phyloP scores from a whole-genome alignment of 2,797 vertebrate species.

The Rhinophrynus dorsalis region DNA sequence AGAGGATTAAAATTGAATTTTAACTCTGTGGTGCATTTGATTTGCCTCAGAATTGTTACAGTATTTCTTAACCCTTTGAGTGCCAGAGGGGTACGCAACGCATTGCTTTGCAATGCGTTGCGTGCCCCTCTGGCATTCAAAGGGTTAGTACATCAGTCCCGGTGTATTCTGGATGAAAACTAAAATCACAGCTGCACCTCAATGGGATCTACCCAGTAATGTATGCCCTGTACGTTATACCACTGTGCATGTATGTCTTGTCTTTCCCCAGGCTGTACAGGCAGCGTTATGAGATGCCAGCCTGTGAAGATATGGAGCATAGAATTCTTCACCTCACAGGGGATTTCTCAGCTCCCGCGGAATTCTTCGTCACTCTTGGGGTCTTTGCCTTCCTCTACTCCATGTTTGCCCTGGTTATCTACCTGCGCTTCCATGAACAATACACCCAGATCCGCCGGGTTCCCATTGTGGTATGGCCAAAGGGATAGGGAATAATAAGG shows the following conservation, averaged over 20 bases:
- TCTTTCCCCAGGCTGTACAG: slow-evolving; percentile 73
- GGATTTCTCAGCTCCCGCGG: slow-evolving; percentile 79
- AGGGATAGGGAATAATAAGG: too few species aligned
- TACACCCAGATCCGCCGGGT: slow-evolving; percentile 77
- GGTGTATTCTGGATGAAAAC: too few species aligned
- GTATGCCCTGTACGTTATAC: not conserved
- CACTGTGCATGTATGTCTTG: not conserved
- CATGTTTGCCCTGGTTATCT: slow-evolving; percentile 80
- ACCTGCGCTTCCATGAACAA: slow-evolving; percentile 83
- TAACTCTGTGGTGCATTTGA: too few species aligned
- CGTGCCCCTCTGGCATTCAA: too few species aligned
- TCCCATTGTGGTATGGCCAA: slow-evolving; percentile 75
- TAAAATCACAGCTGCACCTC: too few species aligned
- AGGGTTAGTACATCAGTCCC: too few species aligned
- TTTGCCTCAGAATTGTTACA: too few species aligned
- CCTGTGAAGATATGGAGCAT: slow-evolving; percentile 59
- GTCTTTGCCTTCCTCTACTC: slow-evolving; percentile 88
- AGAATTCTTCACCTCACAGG: slow-evolving; percentile 69
- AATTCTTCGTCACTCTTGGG: slow-evolving; percentile 87
- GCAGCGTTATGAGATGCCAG: slow-evolving; percentile 69
- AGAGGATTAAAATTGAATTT: too few species aligned
- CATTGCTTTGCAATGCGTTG: too few species aligned
- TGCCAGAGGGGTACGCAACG: too few species aligned
- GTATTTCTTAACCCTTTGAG: too few species aligned
- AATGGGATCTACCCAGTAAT: not conserved